phyloP scores from a whole-genome alignment of 2,113 vertebrate species.

The Mugil cephalus region DNA sequence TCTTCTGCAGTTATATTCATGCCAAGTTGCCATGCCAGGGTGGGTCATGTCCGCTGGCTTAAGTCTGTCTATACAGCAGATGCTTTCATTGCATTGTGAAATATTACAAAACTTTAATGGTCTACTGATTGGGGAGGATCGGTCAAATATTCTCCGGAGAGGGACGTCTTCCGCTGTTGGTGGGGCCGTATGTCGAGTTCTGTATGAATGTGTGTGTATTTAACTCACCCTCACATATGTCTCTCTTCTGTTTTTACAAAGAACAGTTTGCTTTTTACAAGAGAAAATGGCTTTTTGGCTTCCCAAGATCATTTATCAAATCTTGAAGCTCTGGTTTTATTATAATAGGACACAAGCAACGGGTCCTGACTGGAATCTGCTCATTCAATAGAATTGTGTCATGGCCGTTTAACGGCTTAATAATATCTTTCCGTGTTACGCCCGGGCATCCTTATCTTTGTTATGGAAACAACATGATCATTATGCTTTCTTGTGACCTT shows the following conservation, averaged over 20 bases:
- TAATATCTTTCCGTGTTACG: neutral
- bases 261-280: too few relatives aligned
- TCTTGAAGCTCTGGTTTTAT: neutral
- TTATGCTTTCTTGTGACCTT: conserved; percentile 22
- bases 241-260: neutral
- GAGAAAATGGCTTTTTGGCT: neutral
- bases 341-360: neutral
- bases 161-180: neutral
- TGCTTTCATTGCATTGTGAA: conserved; percentile 26
- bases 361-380: neutral
- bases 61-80: conserved; percentile 29
- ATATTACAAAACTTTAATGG: conserved; percentile 10
- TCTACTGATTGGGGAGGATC: neutral
- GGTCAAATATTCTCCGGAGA: neutral
- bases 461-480: conserved; percentile 10
- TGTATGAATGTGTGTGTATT: neutral
- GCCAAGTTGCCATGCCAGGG: conserved; percentile 22
- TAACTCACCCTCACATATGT: neutral
- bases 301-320: neutral
- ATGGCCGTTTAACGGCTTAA: neutral
- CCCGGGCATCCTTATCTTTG: conserved; percentile 13
- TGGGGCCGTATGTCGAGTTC: too few relatives aligned
- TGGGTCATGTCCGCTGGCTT: conserved; percentile 44
- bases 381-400: neutral
- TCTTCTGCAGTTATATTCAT: conserved; percentile 40